Evolutionary conservation across 2,797 vertebrate genomes (phyloP).

Genomic region (Microhierax caerulescens): DNA sequence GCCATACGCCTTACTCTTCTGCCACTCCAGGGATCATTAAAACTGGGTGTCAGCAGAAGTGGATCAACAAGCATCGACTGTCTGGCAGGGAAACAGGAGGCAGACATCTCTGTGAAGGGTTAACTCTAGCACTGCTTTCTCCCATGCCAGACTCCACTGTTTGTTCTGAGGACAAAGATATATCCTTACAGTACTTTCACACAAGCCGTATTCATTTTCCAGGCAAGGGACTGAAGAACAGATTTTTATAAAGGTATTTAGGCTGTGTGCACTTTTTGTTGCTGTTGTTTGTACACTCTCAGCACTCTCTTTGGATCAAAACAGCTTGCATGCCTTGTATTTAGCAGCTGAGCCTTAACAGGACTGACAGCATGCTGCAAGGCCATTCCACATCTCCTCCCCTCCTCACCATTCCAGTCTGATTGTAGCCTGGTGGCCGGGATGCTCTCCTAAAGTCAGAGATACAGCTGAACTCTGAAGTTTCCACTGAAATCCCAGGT

Average conservation of each 20-base stretch:
- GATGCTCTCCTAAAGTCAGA: neutral
- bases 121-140: neutral
- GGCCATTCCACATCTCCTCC: neutral
- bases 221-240: neutral
- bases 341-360: neutral
- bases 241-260: neutral
- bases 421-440: neutral
- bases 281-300: neutral
- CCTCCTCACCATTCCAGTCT: neutral
- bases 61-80: neutral
- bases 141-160: rapidly evolving
- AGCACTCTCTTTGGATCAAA: neutral
- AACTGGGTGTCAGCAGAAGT: neutral
- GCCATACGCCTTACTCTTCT: neutral
- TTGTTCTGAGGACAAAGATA: neutral
- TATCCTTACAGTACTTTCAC: neutral
- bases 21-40: neutral
- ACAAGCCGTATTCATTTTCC: neutral
- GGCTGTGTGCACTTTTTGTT: neutral
- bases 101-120: neutral
- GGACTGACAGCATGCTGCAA: neutral
- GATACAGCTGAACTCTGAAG: neutral
- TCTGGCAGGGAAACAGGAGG: neutral
- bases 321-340: neutral
- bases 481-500: neutral